These are phyloP conservation scores for Chelmon rostratus DNA, from an alignment of 2,797 vertebrate species.

Conservation along the genomic window DNA sequence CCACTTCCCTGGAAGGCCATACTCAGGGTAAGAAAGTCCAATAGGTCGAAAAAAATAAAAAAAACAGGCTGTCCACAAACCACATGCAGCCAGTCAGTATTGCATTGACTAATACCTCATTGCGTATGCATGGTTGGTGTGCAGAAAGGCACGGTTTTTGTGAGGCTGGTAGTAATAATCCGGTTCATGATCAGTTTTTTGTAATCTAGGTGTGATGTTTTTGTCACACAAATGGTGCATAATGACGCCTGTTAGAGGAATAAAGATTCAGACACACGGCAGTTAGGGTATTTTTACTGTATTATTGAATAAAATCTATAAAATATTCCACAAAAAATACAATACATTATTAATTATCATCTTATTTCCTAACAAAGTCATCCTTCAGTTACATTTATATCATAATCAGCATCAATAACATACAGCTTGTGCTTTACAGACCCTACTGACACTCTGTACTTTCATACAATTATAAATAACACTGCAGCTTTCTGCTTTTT, in stretches of 20 bases:
- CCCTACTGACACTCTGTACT: slow-evolving; percentile 34
- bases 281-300: slow-evolving; percentile 47
- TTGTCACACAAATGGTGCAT: not conserved
- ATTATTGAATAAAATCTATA: slow-evolving; percentile 76
- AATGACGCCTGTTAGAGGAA: slow-evolving; percentile 13
- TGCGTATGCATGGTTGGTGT: not conserved
- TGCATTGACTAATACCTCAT: slow-evolving; percentile 31
- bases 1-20: not conserved
- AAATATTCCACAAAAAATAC: slow-evolving; percentile 76
- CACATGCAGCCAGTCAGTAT: slow-evolving; percentile 7
- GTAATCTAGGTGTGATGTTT: not conserved
- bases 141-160: not conserved
- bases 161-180: not conserved
- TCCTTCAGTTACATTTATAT: slow-evolving; percentile 58
- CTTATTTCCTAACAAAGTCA: slow-evolving; percentile 27
- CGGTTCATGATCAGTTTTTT: not conserved
- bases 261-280: slow-evolving; percentile 25
- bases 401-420: slow-evolving; percentile 37
- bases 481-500: slow-evolving; percentile 28
- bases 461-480: slow-evolving; percentile 72
- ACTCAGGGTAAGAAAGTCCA: not conserved
- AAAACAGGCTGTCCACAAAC: not conserved
- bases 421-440: slow-evolving; percentile 66
- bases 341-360: slow-evolving; percentile 65
- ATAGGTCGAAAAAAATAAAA: not conserved